Base-by-base conservation (phyloP, 1,140 invertebrate species). In the Drosophila nannoptera region DNA sequence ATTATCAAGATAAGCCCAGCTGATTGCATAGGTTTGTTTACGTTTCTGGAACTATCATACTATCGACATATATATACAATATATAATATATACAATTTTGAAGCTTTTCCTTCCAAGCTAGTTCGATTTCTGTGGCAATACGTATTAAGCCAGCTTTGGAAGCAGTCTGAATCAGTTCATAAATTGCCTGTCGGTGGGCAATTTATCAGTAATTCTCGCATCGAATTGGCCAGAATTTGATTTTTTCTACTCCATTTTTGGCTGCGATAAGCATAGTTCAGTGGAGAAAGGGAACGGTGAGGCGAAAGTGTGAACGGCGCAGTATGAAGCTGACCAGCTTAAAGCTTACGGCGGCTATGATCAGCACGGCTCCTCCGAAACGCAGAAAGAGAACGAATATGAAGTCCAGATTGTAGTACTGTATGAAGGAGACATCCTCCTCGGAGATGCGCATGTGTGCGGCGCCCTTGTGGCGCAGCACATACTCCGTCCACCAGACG, bases 401-500 rank as follows among this genome's bases (percentile, higher is more conserved):
- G 0, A 81, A 69, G 8, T 81, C 81, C n/a, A 86, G 52, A 7
- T 49, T 75, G 11, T 86, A 86, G 64, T 86, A 86, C 42, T 87
- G 82, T 54, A 87, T 54, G 2, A 87, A 54, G 4, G 77, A 76
- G 52, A 87, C 56, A n/a, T 87, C 76, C 48, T 80, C 73, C 5
- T 88, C 83, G n/a, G 89, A 81, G 12, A 91, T 84, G 0, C 90
- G 87, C 58, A 92, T 86, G 64, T 90, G 88, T 5, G 77, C 69
- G 4, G 90, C 90, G 7, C 78, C 76, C 0, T 77, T 70, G 43
- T 88, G 73, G 0, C 86, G 84, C 62, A 61, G 78, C 73, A 93
- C 90, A 66, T 93, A 93, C 73, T 93, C 92, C 0, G 92, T 90
- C 93, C 93, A 93, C 87, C 91, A 93, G 12, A 92, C 81, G 0